These are phyloP conservation scores for Bombus fervidus DNA, from an alignment of 1,140 invertebrate species.

Conservation along the genomic window DNA sequence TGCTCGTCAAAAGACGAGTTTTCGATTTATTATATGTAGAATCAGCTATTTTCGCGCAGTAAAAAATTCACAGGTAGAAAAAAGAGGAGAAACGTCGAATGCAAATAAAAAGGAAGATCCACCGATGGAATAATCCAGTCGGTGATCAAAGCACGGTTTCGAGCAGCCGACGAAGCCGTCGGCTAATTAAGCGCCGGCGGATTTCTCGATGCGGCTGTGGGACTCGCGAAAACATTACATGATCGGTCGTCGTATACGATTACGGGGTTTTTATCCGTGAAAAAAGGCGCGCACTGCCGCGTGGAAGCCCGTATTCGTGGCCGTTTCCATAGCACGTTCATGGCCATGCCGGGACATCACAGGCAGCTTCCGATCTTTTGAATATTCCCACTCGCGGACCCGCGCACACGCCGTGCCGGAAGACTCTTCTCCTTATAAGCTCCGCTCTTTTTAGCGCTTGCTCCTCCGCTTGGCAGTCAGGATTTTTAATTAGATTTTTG, in stretches of 20 bases:
- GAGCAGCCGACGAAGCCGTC: slow-evolving; percentile 55
- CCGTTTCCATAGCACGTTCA: slow-evolving; percentile 53
- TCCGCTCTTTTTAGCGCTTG: slow-evolving; percentile 29
- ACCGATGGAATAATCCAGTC: slow-evolving; percentile 57
- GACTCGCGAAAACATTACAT: slow-evolving; percentile 63
- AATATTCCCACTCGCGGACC: slow-evolving; percentile 46
- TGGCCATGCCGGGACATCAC: slow-evolving; percentile 66
- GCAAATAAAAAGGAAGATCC: slow-evolving; percentile 4
- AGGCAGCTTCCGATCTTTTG: slow-evolving; percentile 65
- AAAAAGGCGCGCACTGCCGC: slow-evolving; percentile 32
- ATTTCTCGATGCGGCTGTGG: slow-evolving; percentile 51
- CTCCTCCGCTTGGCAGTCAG: not conserved
- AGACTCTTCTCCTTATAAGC: slow-evolving; percentile 56
- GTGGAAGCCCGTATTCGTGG: slow-evolving; percentile 54
- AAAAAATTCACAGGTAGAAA: slow-evolving; percentile 17
- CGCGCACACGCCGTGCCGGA: slow-evolving; percentile 26
- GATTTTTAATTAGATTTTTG: slow-evolving; percentile 49
- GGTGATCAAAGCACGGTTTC: slow-evolving; percentile 67
- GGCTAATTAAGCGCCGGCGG: slow-evolving; percentile 65
- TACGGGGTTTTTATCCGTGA: slow-evolving; percentile 65
- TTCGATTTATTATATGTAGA: slow-evolving; percentile 24
- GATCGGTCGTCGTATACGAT: slow-evolving; percentile 72
- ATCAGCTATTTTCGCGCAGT: slow-evolving; percentile 14
- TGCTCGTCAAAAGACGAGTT: too few species aligned
- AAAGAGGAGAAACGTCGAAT: not conserved